These are phyloP conservation scores for Melanostoma mellinum DNA, from an alignment of 2,888 invertebrate species.

Conservation along the genomic window DNA sequence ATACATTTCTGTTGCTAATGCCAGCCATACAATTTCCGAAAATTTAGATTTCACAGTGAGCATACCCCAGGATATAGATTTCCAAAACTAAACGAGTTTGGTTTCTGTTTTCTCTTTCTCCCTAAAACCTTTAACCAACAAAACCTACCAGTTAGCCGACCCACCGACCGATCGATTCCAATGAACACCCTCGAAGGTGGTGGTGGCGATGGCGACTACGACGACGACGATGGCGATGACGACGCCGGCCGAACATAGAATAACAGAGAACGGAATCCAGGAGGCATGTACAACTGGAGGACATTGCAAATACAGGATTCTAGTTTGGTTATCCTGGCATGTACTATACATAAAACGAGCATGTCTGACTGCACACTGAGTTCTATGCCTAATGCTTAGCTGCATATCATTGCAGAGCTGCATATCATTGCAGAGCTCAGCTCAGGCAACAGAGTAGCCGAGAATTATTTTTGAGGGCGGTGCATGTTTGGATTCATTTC, in stretches of 20 bases:
- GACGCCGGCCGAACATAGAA: slow-evolving; percentile 18
- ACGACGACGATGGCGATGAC: not conserved
- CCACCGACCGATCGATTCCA: slow-evolving; percentile 53
- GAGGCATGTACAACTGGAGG: slow-evolving; percentile 37
- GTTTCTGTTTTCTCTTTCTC: slow-evolving; percentile 8
- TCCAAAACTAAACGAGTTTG: slow-evolving; percentile 65
- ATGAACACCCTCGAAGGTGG: slow-evolving; percentile 48
- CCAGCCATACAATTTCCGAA: slow-evolving; percentile 39
- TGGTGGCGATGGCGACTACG: not conserved
- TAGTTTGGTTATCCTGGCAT: slow-evolving; percentile 42
- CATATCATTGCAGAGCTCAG: slow-evolving; percentile 12
- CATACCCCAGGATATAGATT: slow-evolving; percentile 57
- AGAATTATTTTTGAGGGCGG: slow-evolving; percentile 55
- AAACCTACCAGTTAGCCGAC: not conserved
- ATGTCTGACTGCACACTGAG: slow-evolving; percentile 43
- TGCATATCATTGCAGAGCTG: slow-evolving; percentile 11
- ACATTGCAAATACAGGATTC: slow-evolving; percentile 62
- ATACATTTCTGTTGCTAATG: slow-evolving; percentile 43
- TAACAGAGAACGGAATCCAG: not conserved
- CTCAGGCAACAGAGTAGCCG: slow-evolving; percentile 26
- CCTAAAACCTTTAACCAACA: not conserved
- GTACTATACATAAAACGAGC: slow-evolving; percentile 22
- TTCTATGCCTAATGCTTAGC: slow-evolving; percentile 15
- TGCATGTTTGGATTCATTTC: slow-evolving; percentile 65
- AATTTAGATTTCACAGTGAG: slow-evolving; percentile 53